Conservation (phyloP, 2,888 invertebrate genomes). For the Pemphredon lugubris region DNA sequence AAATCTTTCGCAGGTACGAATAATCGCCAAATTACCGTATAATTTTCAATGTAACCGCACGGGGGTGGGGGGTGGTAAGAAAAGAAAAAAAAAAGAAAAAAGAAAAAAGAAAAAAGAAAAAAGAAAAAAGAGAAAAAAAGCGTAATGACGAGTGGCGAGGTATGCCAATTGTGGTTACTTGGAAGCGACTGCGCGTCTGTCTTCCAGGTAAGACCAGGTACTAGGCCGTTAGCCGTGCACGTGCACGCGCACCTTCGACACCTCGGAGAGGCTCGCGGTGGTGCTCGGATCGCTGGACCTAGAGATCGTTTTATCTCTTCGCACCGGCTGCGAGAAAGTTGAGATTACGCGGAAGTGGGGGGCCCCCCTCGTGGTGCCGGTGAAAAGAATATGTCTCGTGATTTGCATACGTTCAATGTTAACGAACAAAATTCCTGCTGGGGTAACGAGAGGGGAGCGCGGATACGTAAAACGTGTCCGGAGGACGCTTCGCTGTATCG, state of each 20-base stretch:
- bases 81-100: too few relatives aligned
- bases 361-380: not conserved
- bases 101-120: too few relatives aligned
- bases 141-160: not conserved
- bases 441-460: constrained; percentile 2
- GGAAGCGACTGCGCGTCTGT: constrained; percentile 22
- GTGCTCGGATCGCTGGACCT: constrained; percentile 7
- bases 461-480: constrained; percentile 19
- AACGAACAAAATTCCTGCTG: constrained; percentile 43
- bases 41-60: too few relatives aligned
- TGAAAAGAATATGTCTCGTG: constrained; percentile 34
- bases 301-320: constrained; percentile 40
- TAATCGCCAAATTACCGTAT: too few relatives aligned
- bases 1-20: too few relatives aligned
- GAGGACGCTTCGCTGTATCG: constrained; percentile 10
- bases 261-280: not conserved
- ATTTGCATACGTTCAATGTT: constrained; percentile 51
- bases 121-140: not conserved
- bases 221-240: not conserved
- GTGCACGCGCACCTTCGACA: constrained; percentile 28
- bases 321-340: constrained; percentile 33
- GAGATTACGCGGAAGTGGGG: constrained; percentile 45
- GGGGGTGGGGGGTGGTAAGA: too few relatives aligned
- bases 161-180: constrained; percentile 16
- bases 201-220: constrained; percentile 29